Conservation (phyloP, 2,797 vertebrate species). For the Dromococcyx pavoninus region DNA sequence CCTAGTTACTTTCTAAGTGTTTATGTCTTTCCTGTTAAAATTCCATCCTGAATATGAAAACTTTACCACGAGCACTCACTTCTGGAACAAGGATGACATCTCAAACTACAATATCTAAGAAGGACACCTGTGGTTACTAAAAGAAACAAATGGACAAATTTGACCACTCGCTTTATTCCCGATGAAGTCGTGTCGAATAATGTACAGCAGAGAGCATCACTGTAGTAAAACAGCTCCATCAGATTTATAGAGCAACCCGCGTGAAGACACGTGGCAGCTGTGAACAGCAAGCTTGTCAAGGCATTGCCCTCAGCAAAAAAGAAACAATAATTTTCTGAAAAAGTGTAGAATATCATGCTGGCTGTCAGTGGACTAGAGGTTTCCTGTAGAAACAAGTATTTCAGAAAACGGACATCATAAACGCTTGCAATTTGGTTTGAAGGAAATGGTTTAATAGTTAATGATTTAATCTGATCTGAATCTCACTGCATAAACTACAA, state of each 20-base stretch:
- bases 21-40: neutral
- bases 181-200: neutral
- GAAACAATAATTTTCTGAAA: neutral
- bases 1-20: neutral
- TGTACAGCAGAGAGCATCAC: neutral
- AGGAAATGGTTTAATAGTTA: neutral
- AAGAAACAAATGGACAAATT: neutral
- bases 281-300: neutral
- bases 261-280: neutral
- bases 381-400: neutral
- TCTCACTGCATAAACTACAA: neutral
- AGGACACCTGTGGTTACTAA: neutral
- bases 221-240: neutral
- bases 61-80: neutral
- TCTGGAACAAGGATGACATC: neutral
- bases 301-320: neutral
- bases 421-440: neutral
- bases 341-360: neutral
- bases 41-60: neutral
- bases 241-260: neutral
- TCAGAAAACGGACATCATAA: neutral
- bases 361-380: neutral
- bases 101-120: neutral
- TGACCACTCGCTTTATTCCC: neutral
- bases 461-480: neutral